Base-by-base conservation (phyloP, 2,888 invertebrate genomes). In the Ophion ventricosus region DNA sequence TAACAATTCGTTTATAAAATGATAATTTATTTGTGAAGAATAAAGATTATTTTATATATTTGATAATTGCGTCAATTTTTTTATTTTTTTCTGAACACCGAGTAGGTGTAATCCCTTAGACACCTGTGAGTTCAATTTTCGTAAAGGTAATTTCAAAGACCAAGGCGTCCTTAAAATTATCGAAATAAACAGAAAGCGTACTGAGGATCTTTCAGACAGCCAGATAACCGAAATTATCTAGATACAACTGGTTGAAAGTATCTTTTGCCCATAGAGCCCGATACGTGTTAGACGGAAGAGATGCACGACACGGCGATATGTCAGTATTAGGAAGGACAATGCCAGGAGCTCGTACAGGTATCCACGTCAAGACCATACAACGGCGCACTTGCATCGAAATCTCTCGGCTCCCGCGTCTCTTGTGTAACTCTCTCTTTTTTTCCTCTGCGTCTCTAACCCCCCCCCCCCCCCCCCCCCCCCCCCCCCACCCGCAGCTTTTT, bases 311-410 rank as follows among this genome's bases (percentile, higher is more conserved):
- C 54, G 77, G 64, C 76, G 63, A 82, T 82, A 79, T 75, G 69
- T 84, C 84, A 79, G 75, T 79, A 76, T 84, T 82, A 84, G 70
- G 72, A 72, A 40, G 78, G 78, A 78, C 74, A 81, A 84, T 78
- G 61, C 57, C 17, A 26, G 54, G 23, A 70, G 69, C 64, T 57
- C 69, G 67, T 74, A 75, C 26, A 72, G 69, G 61, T 57, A 63
- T 66, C 43, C 35, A 40, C 25, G 56, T 75, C 7, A 54, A 66
- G 54, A 63, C 83, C 67, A 84, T 64, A 81, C 74, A 67, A 73
- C 74, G 74, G 35, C 29, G 74, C 74, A 84, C 84, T 84, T 84
- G 84, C 84, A 84, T 84, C 81, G 81, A 84, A 81, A 66, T 81
- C 84, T 84, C 81, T 81, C 70, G 69, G 81, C 78, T 78, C n/a